Evolutionary conservation across 2,888 invertebrate genomes (phyloP).

Genomic region (Xestia xanthographa): DNA sequence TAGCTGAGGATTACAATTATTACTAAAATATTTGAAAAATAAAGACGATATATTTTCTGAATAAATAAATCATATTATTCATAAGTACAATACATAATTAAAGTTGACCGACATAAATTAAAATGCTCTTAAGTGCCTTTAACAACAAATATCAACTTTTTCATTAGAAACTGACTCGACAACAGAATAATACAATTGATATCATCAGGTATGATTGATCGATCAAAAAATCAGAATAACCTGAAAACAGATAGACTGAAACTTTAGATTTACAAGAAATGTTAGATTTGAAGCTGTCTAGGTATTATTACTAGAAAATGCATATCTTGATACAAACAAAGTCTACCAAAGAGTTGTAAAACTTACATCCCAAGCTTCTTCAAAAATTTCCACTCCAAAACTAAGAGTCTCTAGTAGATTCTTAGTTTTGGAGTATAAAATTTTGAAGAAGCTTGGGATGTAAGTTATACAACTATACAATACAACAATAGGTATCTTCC

Average conservation of each 20-base stretch:
- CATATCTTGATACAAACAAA: neutral
- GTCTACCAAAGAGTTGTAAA: neutral
- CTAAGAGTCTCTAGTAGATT: slow-evolving; percentile 2
- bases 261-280: no score
- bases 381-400: slow-evolving; percentile 30
- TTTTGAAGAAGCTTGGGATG: no score
- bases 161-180: neutral
- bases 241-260: neutral
- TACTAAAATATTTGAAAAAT: no score
- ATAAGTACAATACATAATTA: neutral
- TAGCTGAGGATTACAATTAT: no score
- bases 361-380: neutral
- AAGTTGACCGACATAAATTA: neutral
- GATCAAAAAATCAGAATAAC: neutral
- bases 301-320: no score
- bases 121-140: neutral
- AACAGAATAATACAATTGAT: neutral
- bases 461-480: no score
- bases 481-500: no score
- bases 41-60: no score
- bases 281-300: no score
- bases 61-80: neutral
- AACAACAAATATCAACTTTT: neutral
- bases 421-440: no score
- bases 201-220: neutral